phyloP scores from a whole-genome alignment of 2,888 invertebrate genomes.

The Athetis lepigone region DNA sequence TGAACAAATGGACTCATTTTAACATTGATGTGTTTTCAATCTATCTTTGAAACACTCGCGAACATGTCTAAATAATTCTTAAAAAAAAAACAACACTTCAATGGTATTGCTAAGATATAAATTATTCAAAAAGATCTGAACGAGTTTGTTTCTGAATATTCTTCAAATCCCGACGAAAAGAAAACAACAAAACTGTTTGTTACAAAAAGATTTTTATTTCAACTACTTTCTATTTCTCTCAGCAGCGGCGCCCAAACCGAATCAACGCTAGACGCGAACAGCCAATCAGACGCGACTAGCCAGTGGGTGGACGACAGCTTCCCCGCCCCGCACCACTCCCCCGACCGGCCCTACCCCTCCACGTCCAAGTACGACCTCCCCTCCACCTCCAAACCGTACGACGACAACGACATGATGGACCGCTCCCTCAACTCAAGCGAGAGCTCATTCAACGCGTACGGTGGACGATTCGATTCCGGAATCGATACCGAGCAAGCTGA shows the following conservation, averaged over 20 bases:
- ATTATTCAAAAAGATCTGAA: too few species aligned
- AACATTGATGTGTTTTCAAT: too few species aligned
- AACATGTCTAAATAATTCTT: too few species aligned
- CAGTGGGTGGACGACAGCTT: slow-evolving; percentile 90
- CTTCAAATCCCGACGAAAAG: too few species aligned
- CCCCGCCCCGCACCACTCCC: slow-evolving; percentile 80
- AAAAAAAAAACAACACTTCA: too few species aligned
- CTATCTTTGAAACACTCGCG: too few species aligned
- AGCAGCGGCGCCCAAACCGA: slow-evolving; percentile 76
- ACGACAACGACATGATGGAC: slow-evolving; percentile 85
- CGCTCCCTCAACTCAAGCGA: slow-evolving; percentile 85
- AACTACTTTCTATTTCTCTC: too few species aligned
- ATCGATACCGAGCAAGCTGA: slow-evolving; percentile 80
- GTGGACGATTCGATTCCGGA: slow-evolving; percentile 79
- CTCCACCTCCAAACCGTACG: slow-evolving; percentile 82
- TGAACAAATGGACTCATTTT: too few species aligned
- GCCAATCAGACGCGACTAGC: slow-evolving; percentile 86
- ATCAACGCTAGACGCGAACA: slow-evolving; percentile 79
- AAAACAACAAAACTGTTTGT: too few species aligned
- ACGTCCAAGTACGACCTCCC: slow-evolving; percentile 80
- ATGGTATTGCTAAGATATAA: too few species aligned
- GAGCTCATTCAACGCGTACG: slow-evolving; percentile 86
- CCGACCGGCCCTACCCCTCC: slow-evolving; percentile 75
- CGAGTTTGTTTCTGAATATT: too few species aligned
- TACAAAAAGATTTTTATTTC: too few species aligned